A percentile compares a stretch with the other conserved stretches of the same genome.
Conservation (phyloP, 2,113 vertebrate species). For the Prochilodus magdalenae region DNA sequence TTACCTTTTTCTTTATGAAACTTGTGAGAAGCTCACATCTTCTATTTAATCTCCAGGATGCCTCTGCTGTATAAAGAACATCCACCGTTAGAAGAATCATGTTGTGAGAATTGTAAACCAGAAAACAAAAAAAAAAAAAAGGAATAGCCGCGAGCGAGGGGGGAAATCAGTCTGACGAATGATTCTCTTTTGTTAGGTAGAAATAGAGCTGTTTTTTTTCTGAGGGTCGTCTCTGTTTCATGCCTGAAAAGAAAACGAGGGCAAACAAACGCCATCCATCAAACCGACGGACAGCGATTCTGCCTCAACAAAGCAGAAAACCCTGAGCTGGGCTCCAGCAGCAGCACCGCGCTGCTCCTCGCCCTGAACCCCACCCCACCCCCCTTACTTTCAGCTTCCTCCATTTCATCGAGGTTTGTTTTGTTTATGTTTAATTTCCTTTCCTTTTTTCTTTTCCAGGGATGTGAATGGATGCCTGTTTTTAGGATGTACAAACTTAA, state of each 20-base stretch:
- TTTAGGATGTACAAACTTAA: conserved; percentile 57
- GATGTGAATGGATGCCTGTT: conserved; percentile 61
- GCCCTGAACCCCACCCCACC: conserved; percentile 4
- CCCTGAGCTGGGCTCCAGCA: neutral
- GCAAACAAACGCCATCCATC: conserved; percentile 30
- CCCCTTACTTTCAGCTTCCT: conserved; percentile 43
- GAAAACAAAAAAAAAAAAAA: conserved; percentile 27
- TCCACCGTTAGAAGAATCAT: conserved; percentile 69
- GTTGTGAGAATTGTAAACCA: conserved; percentile 53
- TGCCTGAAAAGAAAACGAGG: conserved; percentile 35
- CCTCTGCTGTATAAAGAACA: conserved; percentile 65
- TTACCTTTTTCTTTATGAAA: conserved; percentile 51
- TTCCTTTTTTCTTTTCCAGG: conserved; percentile 52
- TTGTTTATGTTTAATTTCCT: conserved; percentile 4
- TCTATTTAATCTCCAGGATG: conserved; percentile 68
- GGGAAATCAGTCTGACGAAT: conserved; percentile 39
- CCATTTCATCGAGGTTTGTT: conserved; percentile 37
- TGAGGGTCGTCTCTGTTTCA: conserved; percentile 32
- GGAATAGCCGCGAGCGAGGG: conserved; percentile 12
- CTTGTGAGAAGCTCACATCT: conserved; percentile 66
- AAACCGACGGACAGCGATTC: conserved; percentile 14
- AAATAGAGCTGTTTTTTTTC: conserved; percentile 31
- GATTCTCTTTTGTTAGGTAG: conserved; percentile 71
- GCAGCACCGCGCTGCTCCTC: too few species aligned
- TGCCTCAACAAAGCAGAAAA: conserved; percentile 7